These are phyloP conservation scores for Heliothis virescens DNA, from an alignment of 1,140 invertebrate genomes.

Conservation along the genomic window DNA sequence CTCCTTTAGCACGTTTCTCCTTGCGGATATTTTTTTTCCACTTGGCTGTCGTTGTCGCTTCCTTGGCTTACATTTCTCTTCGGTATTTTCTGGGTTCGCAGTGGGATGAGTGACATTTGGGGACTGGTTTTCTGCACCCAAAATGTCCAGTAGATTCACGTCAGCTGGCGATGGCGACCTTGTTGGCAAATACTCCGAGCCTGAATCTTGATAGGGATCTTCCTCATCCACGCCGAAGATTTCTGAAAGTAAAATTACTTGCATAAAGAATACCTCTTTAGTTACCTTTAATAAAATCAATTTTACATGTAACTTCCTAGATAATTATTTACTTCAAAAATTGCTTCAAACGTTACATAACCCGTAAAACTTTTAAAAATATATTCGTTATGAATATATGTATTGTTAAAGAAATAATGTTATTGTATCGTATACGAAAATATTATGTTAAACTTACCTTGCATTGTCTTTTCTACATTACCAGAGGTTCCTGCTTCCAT, in stretches of 20 bases:
- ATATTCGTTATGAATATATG: no score
- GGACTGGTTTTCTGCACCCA: constrained; percentile 12
- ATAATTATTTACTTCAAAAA: no score
- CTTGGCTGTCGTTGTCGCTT: not conserved
- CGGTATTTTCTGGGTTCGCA: not conserved
- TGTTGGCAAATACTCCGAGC: constrained; percentile 16
- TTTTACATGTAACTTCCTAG: no score
- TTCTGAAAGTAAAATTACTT: constrained; percentile 1
- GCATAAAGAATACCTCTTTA: no score
- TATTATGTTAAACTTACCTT: no score
- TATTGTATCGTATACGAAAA: no score
- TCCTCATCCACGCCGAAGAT: constrained; percentile 10
- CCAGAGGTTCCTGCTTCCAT: no score
- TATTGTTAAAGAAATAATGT: no score
- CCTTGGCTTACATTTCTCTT: not conserved
- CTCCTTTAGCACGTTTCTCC: constrained; percentile 39
- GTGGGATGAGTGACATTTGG: not conserved
- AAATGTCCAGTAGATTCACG: constrained; percentile 8
- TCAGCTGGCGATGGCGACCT: not conserved
- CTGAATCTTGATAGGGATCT: constrained; percentile 22
- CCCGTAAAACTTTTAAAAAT: no score
- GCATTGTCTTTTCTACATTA: no score
- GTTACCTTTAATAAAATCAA: no score
- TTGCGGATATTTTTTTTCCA: constrained; percentile 20
- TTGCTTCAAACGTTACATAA: no score